Base-by-base conservation (phyloP, 1,140 invertebrate genomes). In the Diploscapter pachys region DNA sequence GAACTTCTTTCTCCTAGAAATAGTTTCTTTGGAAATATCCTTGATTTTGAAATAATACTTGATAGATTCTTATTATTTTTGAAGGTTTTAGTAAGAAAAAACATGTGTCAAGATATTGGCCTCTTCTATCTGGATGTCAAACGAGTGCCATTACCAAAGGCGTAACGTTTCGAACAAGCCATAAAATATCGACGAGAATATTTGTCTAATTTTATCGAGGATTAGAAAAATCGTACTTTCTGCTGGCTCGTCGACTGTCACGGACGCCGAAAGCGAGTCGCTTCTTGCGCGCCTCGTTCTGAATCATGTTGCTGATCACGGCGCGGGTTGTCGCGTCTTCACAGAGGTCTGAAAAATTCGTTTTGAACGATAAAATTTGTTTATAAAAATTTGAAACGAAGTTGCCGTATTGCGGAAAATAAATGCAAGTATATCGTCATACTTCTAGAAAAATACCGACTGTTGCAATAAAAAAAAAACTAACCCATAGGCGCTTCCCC, bases 401-500 rank as follows among this genome's bases (percentile, higher is more conserved):
- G 31, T 31, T 31, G 31, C 31, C 31, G 31, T 31, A 31, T 31
- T 31, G 31, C 31, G 31, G 31, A 31, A 31, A 31, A 31, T 31
- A 31, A 31, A 31, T 31, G 31, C 31, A 31, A 31, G 31, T 0
- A 31, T 31, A 31, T 31, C 31, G 31, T 31, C 31, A 0, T 31
- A 31, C 31, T 31, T 31, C 31, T 31, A 31, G 31, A 31, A 31
- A 31, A 31, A 31, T 31, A 31, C 31, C 31, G 31, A 31, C 49
- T 13, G 74, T 31, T 56, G 55, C 9, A 6, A 73, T n/a, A 68
- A 55, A 53, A 53, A 52, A 6, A 53, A 5, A n/a, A 56, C 72
- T 49, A 63, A 96, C 94, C 94, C 87, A 93, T 92, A 13, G 95
- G 94, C 65, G 95, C 98, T 89, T 98, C 96, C 71, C 96, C 94